These are phyloP conservation scores for mouse (Mus musculus) DNA, from an alignment of 2,113 vertebrate species.

Conservation along the genomic window GRCm39 chr5:86132001-86132500, in stretches of 20 bases:
- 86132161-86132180: not conserved
- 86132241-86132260: not conserved
- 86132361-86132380: not conserved
- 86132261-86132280: not conserved
- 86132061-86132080: not conserved
- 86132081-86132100: not conserved
- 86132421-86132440: not conserved
- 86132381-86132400: not conserved
- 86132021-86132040: not conserved
- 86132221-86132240: not conserved
- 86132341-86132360: not conserved
- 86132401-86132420: not conserved
- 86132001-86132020: not conserved
- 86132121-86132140: not conserved
- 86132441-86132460: not conserved
- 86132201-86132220: not conserved
- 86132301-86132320: not conserved
- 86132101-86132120: not conserved
- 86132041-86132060: not conserved
- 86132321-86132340: not conserved
- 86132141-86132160: not conserved
- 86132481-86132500: not conserved
- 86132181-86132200: not conserved
- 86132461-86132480: not conserved
- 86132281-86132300: not conserved